A percentile compares a stretch with the other conserved stretches of the same genome.
Evolutionary conservation across 2,113 vertebrate genomes (phyloP).

Genomic region (Heliornis fulica): DNA sequence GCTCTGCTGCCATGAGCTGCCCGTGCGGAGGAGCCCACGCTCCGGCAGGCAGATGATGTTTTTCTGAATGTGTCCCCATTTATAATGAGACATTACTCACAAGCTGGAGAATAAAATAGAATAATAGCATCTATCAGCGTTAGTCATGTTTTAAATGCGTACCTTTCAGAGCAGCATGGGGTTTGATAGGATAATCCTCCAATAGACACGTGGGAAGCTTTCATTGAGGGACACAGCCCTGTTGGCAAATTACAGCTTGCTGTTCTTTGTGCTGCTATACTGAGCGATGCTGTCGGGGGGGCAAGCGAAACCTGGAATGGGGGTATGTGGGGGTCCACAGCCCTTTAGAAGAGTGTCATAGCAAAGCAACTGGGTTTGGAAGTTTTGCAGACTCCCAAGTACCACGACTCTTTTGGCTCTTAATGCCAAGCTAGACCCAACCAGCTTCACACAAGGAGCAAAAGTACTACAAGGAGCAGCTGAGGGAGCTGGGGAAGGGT

Average conservation of each 20-base stretch:
- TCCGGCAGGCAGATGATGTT: constrained; percentile 48
- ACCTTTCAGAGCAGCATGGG: constrained; percentile 52
- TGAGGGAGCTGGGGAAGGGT: too few species aligned
- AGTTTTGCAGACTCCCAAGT: background rate
- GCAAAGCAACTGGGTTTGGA: background rate
- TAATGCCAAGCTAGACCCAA: background rate
- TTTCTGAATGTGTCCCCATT: constrained; percentile 43
- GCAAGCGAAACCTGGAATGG: background rate
- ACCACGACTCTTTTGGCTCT: background rate
- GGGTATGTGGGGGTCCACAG: background rate
- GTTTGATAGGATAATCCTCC: constrained; percentile 56
- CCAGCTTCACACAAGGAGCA: background rate
- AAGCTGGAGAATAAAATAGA: constrained; percentile 42
- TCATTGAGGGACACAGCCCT: constrained; percentile 49
- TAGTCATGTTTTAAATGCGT: constrained; percentile 55
- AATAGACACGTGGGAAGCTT: constrained; percentile 51
- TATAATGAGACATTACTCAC: constrained; percentile 57
- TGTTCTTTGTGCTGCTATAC: background rate
- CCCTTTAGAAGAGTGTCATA: background rate
- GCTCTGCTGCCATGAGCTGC: background rate
- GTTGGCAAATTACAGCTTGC: constrained; percentile 30
- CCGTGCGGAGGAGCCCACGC: constrained; percentile 25
- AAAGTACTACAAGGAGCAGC: too few species aligned
- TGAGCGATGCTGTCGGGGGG: background rate
- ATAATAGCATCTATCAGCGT: constrained; percentile 46